Conservation (phyloP, 2,113 vertebrate species). For the Crotalus helleri region DNA sequence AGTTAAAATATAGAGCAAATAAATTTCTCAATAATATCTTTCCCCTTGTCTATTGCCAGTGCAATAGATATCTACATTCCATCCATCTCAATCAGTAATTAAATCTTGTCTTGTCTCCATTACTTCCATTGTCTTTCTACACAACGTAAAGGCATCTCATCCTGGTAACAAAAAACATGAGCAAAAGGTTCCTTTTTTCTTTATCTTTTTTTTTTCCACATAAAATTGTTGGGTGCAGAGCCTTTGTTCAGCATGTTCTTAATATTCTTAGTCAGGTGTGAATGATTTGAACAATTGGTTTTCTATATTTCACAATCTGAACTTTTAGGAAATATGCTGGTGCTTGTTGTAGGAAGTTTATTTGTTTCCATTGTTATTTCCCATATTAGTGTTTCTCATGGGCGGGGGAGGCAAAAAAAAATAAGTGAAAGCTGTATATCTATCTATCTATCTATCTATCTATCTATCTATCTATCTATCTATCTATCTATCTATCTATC, state of each 20-base stretch:
- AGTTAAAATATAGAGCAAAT: slow-evolving; percentile 30
- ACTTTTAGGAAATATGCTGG: slow-evolving; percentile 47
- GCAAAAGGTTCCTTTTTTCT: slow-evolving; percentile 13
- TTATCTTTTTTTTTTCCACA: not conserved
- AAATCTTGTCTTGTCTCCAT: slow-evolving; percentile 43
- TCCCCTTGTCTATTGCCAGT: not conserved
- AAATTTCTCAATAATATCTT: not conserved
- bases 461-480: not conserved
- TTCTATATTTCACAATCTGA: slow-evolving; percentile 52
- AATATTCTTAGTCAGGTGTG: slow-evolving; percentile 13
- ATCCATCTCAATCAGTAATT: slow-evolving; percentile 29
- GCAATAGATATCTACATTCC: not conserved
- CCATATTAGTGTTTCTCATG: not conserved
- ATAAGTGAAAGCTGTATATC: slow-evolving; percentile 22
- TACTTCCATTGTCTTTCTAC: slow-evolving; percentile 23
- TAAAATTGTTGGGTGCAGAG: not conserved
- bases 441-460: not conserved
- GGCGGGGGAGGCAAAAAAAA: not conserved
- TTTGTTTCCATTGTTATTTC: slow-evolving; percentile 30
- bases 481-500: not conserved
- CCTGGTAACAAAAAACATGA: slow-evolving; percentile 25
- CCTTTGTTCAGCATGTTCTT: not conserved
- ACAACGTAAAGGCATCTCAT: not conserved
- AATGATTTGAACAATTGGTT: slow-evolving; percentile 46
- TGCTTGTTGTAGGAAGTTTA: slow-evolving; percentile 39